Evolutionary conservation across 2,888 invertebrate species (phyloP).

Genomic region (Calliopum simillimum): DNA sequence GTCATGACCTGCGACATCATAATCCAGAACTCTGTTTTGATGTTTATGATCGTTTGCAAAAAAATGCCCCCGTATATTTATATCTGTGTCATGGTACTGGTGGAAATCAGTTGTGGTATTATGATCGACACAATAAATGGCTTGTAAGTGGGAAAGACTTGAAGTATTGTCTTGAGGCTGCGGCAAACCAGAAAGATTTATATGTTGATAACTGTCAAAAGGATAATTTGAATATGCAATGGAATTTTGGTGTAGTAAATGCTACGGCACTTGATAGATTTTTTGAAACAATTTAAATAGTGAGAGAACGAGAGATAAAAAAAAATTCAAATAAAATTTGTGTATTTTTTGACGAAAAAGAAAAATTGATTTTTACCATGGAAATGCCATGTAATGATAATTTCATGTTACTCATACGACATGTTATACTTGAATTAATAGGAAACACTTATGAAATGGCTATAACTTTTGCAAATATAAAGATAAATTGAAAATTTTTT

Average conservation of each 20-base stretch:
- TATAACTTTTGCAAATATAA: too few relatives aligned
- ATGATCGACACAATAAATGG: constrained; percentile 72
- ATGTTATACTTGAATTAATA: too few relatives aligned
- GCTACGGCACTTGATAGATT: constrained; percentile 59
- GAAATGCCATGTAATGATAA: too few relatives aligned
- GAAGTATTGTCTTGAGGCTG: constrained; percentile 82
- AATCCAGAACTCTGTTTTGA: constrained; percentile 87
- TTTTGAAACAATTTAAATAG: too few relatives aligned
- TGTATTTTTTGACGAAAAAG: too few relatives aligned
- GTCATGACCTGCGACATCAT: constrained; percentile 68
- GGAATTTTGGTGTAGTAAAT: constrained; percentile 62
- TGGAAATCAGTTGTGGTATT: constrained; percentile 95
- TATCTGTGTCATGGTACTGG: constrained; percentile 92
- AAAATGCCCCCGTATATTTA: constrained; percentile 81
- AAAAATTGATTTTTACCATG: too few relatives aligned
- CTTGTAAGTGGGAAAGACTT: constrained; percentile 68
- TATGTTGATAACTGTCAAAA: constrained; percentile 78
- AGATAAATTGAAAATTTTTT: too few relatives aligned
- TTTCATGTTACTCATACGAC: too few relatives aligned
- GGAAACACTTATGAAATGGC: too few relatives aligned
- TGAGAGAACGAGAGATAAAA: too few relatives aligned
- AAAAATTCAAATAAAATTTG: too few relatives aligned
- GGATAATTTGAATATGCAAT: constrained; percentile 60
- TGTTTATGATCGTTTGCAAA: constrained; percentile 77
- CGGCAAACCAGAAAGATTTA: constrained; percentile 73